phyloP scores from a whole-genome alignment of 35 echinoderm and acorn worm species.

The Ophioderma brevispina region DNA sequence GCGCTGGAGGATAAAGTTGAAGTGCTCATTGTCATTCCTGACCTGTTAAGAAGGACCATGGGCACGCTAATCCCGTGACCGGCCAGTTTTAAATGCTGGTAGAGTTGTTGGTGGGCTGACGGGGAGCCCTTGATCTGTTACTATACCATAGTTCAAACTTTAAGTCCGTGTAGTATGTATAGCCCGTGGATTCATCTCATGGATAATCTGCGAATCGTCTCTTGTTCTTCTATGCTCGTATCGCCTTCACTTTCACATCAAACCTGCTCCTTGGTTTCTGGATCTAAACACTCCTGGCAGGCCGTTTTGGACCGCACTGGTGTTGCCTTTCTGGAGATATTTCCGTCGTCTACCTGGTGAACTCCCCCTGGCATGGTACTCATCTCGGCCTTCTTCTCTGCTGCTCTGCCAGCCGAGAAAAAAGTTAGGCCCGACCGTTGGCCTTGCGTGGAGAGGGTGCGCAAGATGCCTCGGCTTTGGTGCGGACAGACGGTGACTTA shows the following conservation, averaged over 20 bases:
- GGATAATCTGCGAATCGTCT: neutral
- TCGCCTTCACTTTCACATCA: slow-evolving; percentile 71
- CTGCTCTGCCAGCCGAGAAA: neutral
- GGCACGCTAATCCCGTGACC: no score
- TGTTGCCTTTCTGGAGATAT: slow-evolving; percentile 71
- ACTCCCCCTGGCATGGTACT: slow-evolving; percentile 51
- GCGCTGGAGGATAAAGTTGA: no score
- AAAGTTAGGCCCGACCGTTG: slow-evolving; percentile 12
- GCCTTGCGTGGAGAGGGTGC: slow-evolving; percentile 8
- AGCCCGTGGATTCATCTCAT: neutral
- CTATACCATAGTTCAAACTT: neutral
- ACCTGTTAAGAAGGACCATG: no score
- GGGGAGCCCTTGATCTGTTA: neutral
- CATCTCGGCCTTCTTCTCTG: slow-evolving; percentile 49
- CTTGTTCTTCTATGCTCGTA: slow-evolving; percentile 55
- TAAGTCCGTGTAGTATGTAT: neutral
- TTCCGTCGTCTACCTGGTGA: slow-evolving; percentile 65
- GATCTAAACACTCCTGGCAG: slow-evolving; percentile 66
- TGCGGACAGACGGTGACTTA: neutral
- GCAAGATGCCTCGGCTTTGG: slow-evolving; percentile 24
- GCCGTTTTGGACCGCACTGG: slow-evolving; percentile 59
- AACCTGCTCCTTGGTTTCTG: slow-evolving; percentile 72
- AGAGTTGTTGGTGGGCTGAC: no score
- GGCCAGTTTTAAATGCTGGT: no score
- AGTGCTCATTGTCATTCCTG: no score